Conservation (phyloP, 1,140 invertebrate genomes). For the Caenorhabditis brenneri region DNA sequence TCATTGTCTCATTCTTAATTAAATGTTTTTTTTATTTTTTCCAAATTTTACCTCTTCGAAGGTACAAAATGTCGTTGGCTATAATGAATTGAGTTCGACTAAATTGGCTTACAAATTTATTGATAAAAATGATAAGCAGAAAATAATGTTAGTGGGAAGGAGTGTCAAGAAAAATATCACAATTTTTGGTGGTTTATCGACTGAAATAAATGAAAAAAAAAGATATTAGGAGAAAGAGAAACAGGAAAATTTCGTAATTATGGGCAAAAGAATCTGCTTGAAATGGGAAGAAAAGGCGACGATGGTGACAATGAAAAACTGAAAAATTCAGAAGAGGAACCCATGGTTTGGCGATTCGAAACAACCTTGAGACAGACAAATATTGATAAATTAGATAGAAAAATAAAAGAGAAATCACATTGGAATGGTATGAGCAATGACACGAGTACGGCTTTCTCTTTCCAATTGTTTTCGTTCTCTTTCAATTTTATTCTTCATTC, state of each 20-base stretch:
- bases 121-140: background rate
- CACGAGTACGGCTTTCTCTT: constrained; percentile 63
- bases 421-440: constrained; percentile 33
- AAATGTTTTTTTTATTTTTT: background rate
- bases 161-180: constrained; percentile 10
- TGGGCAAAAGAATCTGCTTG: background rate
- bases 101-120: background rate
- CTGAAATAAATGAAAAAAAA: background rate
- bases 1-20: background rate
- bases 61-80: background rate
- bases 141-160: background rate
- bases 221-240: background rate
- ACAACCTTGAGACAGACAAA: constrained; percentile 20
- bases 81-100: background rate
- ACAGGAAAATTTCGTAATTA: background rate
- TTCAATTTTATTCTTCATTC: constrained; percentile 67
- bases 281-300: constrained; percentile 29
- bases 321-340: background rate
- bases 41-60: background rate
- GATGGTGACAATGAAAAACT: background rate
- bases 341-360: constrained; percentile 34
- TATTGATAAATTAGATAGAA: background rate
- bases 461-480: constrained; percentile 67
- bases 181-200: constrained; percentile 17
- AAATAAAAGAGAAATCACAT: constrained; percentile 12